A percentile compares a stretch with the other conserved stretches of the same genome.
These are phyloP conservation scores for Acleris sparsana DNA, from an alignment of 2,888 invertebrate genomes.

Conservation along the genomic window DNA sequence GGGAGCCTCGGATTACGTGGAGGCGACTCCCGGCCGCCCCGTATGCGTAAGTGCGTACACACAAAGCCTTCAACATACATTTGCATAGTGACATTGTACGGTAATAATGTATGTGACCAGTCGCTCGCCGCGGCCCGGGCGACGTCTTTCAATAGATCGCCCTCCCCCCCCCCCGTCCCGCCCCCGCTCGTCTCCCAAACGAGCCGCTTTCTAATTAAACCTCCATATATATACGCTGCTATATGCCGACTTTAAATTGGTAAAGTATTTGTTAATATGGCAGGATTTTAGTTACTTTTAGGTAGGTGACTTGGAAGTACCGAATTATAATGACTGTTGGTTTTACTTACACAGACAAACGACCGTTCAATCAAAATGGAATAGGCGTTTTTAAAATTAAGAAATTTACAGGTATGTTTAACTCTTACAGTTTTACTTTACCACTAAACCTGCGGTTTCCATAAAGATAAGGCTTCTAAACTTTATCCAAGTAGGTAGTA, in stretches of 20 bases:
- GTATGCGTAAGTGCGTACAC: constrained; percentile 82
- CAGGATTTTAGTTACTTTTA: constrained; percentile 3
- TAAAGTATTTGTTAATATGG: constrained; percentile 29
- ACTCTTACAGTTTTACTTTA: too few relatives aligned
- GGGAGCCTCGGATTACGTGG: constrained; percentile 78
- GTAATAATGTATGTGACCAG: constrained; percentile 83
- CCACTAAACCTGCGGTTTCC: too few relatives aligned
- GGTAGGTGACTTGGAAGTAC: too few relatives aligned
- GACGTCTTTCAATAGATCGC: constrained; percentile 77
- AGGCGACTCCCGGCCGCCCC: constrained; percentile 69
- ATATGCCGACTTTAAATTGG: constrained; percentile 46
- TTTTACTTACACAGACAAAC: too few relatives aligned
- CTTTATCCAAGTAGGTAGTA: too few relatives aligned
- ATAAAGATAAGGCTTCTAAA: too few relatives aligned
- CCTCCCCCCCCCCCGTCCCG: constrained; percentile 46
- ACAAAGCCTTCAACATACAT: constrained; percentile 82
- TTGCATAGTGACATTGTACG: constrained; percentile 83
- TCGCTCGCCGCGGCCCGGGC: constrained; percentile 67
- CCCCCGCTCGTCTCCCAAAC: constrained; percentile 39
- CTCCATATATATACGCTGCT: constrained; percentile 41
- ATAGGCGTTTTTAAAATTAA: too few relatives aligned
- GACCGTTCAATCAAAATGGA: too few relatives aligned
- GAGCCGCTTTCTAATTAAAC: constrained; percentile 61
- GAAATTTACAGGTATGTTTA: too few relatives aligned
- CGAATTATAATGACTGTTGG: too few relatives aligned